Percentiles rank a stretch among this genome's conserved stretches.
Evolutionary conservation across 2,888 invertebrate species (phyloP).

Genomic region (Venustoraphidia nigricollis): DNA sequence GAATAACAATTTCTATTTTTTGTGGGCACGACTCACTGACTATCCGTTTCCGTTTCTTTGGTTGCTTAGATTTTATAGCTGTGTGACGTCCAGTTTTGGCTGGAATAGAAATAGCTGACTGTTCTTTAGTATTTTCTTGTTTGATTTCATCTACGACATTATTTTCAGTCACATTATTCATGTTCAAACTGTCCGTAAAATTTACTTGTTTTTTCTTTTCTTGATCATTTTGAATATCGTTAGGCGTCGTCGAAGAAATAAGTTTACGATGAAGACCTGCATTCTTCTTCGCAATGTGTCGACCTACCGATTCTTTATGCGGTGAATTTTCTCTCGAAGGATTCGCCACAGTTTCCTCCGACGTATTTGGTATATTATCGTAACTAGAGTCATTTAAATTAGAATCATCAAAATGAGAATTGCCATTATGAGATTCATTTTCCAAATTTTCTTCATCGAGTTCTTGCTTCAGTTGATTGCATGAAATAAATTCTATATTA

Average conservation of each 20-base stretch:
- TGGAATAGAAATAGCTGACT: not conserved
- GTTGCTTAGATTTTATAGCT: conserved; percentile 4
- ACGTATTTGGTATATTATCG: not conserved
- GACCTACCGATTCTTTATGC: not conserved
- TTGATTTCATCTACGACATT: not conserved
- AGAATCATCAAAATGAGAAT: not conserved
- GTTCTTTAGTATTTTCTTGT: not conserved
- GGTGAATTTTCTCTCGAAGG: not conserved
- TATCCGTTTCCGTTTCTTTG: conserved; percentile 3
- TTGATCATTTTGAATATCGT: not conserved
- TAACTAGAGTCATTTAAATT: not conserved
- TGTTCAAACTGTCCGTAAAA: not conserved
- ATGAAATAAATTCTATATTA: not conserved
- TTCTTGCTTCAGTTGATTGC: too few relatives aligned
- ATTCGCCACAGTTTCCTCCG: too few relatives aligned
- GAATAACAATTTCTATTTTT: conserved; percentile 2
- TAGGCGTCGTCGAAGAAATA: not conserved
- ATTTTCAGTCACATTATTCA: not conserved
- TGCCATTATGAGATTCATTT: too few relatives aligned
- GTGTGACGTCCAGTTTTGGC: conserved; percentile 5
- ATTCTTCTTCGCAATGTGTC: not conserved
- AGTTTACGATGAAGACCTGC: not conserved
- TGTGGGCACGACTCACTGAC: not conserved
- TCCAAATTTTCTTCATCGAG: too few relatives aligned
- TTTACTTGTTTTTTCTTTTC: not conserved